Conservation (phyloP, 2,113 vertebrate genomes). For the Microtus richardsoni region DNA sequence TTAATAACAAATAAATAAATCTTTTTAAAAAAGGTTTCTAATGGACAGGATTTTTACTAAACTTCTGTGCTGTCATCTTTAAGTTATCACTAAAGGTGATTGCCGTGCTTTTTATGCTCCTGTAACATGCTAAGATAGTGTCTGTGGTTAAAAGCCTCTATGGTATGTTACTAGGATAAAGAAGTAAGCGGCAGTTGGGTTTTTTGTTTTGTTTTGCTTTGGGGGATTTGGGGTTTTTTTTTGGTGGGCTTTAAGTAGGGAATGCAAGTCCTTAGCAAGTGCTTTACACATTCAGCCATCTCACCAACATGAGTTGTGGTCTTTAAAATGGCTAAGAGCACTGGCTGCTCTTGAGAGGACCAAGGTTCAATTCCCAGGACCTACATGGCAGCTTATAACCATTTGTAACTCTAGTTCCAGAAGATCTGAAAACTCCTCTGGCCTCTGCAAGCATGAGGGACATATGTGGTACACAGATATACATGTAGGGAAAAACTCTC, state of each 20-base stretch:
- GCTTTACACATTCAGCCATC: neutral
- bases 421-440: neutral
- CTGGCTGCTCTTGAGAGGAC: neutral
- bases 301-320: neutral
- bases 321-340: neutral
- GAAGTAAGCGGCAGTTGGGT: neutral
- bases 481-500: neutral
- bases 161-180: neutral
- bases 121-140: fast-evolving
- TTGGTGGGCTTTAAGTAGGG: neutral
- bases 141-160: fast-evolving
- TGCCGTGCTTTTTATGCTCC: fast-evolving
- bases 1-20: neutral
- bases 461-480: neutral
- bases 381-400: neutral
- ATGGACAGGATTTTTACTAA: fast-evolving
- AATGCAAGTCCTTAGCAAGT: neutral
- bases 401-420: neutral
- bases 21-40: no score
- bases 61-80: fast-evolving
- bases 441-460: neutral
- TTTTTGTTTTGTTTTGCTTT: neutral
- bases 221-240: neutral
- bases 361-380: neutral
- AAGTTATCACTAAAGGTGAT: fast-evolving